phyloP scores from a whole-genome alignment of 2,797 vertebrate species.

The Psittacula derbiana region DNA sequence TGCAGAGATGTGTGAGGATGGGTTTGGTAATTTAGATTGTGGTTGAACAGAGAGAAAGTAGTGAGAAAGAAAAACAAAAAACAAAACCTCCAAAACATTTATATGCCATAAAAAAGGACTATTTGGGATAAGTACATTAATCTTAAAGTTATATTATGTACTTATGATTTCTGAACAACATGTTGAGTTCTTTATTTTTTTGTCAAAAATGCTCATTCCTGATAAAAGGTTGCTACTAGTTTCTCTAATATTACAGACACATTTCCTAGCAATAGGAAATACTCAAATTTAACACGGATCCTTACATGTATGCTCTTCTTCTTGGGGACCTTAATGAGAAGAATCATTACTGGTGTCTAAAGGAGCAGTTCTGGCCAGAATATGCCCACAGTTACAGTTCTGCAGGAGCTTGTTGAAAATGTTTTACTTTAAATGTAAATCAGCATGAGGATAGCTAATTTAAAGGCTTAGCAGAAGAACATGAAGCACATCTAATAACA shows the following conservation, averaged over 20 bases:
- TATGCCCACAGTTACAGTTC: neutral
- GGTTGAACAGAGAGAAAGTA: neutral
- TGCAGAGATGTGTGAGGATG: neutral
- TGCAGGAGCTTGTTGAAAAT: neutral
- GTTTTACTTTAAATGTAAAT: neutral
- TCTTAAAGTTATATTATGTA: neutral
- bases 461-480: neutral
- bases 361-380: neutral
- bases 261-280: neutral
- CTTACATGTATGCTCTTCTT: neutral
- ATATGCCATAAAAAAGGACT: neutral
- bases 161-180: neutral
- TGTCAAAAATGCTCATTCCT: neutral
- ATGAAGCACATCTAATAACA: neutral
- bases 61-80: neutral
- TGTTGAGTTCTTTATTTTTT: neutral
- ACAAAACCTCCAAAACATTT: neutral
- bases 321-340: neutral
- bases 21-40: slow-evolving; percentile 2
- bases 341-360: neutral
- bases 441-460: neutral
- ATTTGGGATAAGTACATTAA: neutral
- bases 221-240: neutral
- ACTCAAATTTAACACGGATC: neutral
- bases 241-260: neutral